These are phyloP conservation scores for Natrix natrix DNA, from an alignment of 2,797 vertebrate species.

Conservation along the genomic window DNA sequence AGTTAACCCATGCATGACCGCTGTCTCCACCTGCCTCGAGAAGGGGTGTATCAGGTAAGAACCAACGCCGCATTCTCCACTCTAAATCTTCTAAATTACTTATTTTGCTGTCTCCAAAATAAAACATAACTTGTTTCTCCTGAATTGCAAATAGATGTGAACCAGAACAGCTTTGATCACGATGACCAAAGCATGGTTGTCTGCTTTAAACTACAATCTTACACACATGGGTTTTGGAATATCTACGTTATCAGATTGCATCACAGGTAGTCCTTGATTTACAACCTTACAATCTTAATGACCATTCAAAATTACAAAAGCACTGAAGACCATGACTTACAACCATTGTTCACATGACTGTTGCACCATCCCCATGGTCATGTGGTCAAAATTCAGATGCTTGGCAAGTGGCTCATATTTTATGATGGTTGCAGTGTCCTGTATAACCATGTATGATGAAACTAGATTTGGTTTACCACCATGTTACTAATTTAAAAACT, in stretches of 20 bases:
- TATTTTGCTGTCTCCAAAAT: background rate
- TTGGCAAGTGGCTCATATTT: background rate
- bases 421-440: background rate
- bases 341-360: background rate
- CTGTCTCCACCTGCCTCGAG: too few species aligned
- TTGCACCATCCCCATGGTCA: background rate
- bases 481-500: background rate
- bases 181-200: background rate
- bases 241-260: background rate
- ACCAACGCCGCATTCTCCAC: too few species aligned
- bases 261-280: background rate
- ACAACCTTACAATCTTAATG: background rate
- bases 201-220: background rate
- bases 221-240: background rate
- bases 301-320: background rate
- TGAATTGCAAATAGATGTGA: conserved; percentile 23
- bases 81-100: background rate
- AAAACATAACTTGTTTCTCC: conserved; percentile 1
- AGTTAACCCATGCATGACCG: too few species aligned
- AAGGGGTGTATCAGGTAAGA: too few species aligned
- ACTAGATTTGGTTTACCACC: background rate
- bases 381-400: background rate
- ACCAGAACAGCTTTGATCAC: background rate
- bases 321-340: background rate
- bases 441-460: background rate